Conservation (phyloP, 2,113 vertebrate genomes). For the Semicossyphus pulcher region DNA sequence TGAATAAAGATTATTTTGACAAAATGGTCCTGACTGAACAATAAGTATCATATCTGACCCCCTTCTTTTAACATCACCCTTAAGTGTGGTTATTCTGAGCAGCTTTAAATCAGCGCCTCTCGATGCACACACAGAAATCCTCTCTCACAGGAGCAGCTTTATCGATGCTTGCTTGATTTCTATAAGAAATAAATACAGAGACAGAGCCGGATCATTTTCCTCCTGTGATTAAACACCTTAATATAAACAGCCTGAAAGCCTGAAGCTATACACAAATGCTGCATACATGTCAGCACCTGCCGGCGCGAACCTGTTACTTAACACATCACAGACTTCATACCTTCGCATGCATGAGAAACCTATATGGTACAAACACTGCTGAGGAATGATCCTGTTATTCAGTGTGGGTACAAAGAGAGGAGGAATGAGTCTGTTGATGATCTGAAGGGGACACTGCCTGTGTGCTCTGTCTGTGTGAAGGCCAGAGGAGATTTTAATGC, state of each 20-base stretch:
- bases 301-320: constrained; percentile 9
- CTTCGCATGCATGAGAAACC: constrained; percentile 2
- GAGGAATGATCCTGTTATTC: constrained; percentile 6
- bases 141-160: neutral
- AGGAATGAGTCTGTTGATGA: constrained; percentile 25
- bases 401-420: constrained; percentile 25
- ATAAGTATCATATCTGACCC: no score
- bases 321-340: constrained; percentile 18
- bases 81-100: no score
- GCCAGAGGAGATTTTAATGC: constrained; percentile 41
- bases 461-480: constrained; percentile 14
- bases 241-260: constrained; percentile 32
- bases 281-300: constrained; percentile 27
- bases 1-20: no score
- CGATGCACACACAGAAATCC: neutral
- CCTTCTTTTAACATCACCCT: no score
- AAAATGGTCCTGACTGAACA: no score
- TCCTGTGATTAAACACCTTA: constrained; percentile 42
- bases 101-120: neutral
- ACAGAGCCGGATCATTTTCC: constrained; percentile 24
- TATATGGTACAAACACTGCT: constrained; percentile 10
- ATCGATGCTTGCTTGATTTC: neutral
- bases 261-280: constrained; percentile 17
- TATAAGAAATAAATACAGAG: constrained; percentile 1
- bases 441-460: constrained; percentile 27